phyloP scores from a whole-genome alignment of 2,113 vertebrate species.

The Deroptyus accipitrinus region DNA sequence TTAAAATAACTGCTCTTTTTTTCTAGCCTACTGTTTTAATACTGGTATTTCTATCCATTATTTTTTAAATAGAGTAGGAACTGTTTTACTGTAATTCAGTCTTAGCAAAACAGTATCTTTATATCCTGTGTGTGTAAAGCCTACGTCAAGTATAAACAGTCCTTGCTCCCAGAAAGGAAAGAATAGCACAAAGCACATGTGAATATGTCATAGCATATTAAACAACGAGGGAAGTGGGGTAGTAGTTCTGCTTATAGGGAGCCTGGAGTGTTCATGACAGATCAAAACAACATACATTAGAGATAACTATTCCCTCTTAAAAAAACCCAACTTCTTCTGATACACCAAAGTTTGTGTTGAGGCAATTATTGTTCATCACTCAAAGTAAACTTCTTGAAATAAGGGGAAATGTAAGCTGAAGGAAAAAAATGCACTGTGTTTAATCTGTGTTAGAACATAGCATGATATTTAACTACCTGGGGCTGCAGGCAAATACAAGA shows the following conservation, averaged over 20 bases:
- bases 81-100: neutral
- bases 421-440: neutral
- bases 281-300: neutral
- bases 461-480: neutral
- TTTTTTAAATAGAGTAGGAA: neutral
- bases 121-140: neutral
- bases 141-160: neutral
- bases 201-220: neutral
- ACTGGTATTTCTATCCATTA: neutral
- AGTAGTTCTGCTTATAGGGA: fast-evolving
- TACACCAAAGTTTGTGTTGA: neutral
- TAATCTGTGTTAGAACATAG: neutral
- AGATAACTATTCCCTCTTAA: neutral
- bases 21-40: neutral
- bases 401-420: neutral
- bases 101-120: neutral
- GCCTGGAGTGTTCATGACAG: neutral
- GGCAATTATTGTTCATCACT: neutral
- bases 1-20: neutral
- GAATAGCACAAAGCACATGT: neutral
- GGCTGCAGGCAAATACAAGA: neutral
- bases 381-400: neutral
- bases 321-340: neutral
- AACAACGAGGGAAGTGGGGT: fast-evolving
- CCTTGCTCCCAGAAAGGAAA: neutral